Evolutionary conservation across 2,797 vertebrate genomes (phyloP).

Genomic region (Darevskia nairensis): DNA sequence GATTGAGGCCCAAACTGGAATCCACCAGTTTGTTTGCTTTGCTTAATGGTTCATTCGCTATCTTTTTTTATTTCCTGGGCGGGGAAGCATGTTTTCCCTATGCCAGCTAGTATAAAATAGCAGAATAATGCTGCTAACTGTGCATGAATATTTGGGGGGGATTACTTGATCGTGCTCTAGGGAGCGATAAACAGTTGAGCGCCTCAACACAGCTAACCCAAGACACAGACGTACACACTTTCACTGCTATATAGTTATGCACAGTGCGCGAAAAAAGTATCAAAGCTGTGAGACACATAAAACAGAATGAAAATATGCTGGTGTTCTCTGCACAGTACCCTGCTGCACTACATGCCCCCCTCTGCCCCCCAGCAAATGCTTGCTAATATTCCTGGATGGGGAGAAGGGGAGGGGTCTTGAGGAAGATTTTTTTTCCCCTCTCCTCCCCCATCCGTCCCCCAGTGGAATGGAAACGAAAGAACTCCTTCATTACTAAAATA

Average conservation of each 20-base stretch:
- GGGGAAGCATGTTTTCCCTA: not conserved
- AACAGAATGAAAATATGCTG: constrained; percentile 39
- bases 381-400: constrained; percentile 30
- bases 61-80: not conserved
- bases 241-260: constrained; percentile 55
- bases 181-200: constrained; percentile 60
- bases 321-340: constrained; percentile 37
- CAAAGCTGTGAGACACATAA: constrained; percentile 45
- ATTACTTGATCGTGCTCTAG: constrained; percentile 20
- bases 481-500: constrained; percentile 78
- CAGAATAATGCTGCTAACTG: constrained; percentile 45
- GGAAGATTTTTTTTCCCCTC: not conserved
- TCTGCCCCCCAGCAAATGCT: not conserved
- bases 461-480: constrained; percentile 68
- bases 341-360: constrained; percentile 38
- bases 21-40: not conserved
- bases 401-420: constrained; percentile 19
- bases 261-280: constrained; percentile 46
- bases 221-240: constrained; percentile 8
- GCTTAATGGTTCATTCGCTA: no score
- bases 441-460: not conserved
- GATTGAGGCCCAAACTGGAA: not conserved
- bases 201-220: not conserved
- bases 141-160: not conserved
- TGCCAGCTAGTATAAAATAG: constrained; percentile 47